Evolutionary conservation across 1,140 invertebrate genomes (phyloP).

Genomic region (Teleopsis dalmanni): DNA sequence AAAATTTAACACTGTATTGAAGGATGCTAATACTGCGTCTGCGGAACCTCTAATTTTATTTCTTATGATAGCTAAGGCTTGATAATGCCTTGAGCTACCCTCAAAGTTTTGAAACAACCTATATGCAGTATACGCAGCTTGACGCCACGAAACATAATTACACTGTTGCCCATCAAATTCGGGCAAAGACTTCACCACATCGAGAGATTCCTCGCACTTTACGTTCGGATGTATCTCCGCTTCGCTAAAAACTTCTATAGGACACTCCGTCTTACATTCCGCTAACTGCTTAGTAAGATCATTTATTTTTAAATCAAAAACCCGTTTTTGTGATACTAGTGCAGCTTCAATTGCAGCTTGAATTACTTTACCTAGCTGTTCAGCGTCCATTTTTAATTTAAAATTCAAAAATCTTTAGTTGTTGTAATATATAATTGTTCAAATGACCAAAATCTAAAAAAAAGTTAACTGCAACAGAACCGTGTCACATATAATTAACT

Average conservation of each 20-base stretch:
- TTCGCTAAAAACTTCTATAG: slow-evolving; percentile 3
- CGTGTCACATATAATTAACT: no score
- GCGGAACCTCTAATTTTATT: slow-evolving; percentile 21
- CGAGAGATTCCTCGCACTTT: slow-evolving; percentile 13
- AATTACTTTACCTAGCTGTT: no score
- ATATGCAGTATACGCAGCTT: slow-evolving; percentile 17
- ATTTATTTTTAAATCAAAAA: slow-evolving; percentile 4
- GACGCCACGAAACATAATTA: slow-evolving; percentile 18
- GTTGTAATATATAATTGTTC: no score
- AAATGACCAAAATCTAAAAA: no score
- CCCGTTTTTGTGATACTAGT: slow-evolving; percentile 4
- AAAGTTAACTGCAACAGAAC: no score
- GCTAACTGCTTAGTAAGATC: slow-evolving; percentile 1
- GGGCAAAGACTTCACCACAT: slow-evolving; percentile 17
- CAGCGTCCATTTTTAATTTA: no score
- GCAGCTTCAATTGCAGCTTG: slow-evolving; percentile 3
- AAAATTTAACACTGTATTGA: slow-evolving; percentile 18
- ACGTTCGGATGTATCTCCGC: slow-evolving; percentile 1
- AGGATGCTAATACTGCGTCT: slow-evolving; percentile 15
- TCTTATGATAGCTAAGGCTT: slow-evolving; percentile 16
- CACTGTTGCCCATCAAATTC: slow-evolving; percentile 17
- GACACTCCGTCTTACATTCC: not conserved
- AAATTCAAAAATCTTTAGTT: no score
- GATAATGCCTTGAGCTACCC: slow-evolving; percentile 16
- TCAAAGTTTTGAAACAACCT: slow-evolving; percentile 17